A percentile compares a stretch with the other conserved stretches of the same genome.
phyloP scores from a whole-genome alignment of 2,797 vertebrate species.

The Alcedo atthis region DNA sequence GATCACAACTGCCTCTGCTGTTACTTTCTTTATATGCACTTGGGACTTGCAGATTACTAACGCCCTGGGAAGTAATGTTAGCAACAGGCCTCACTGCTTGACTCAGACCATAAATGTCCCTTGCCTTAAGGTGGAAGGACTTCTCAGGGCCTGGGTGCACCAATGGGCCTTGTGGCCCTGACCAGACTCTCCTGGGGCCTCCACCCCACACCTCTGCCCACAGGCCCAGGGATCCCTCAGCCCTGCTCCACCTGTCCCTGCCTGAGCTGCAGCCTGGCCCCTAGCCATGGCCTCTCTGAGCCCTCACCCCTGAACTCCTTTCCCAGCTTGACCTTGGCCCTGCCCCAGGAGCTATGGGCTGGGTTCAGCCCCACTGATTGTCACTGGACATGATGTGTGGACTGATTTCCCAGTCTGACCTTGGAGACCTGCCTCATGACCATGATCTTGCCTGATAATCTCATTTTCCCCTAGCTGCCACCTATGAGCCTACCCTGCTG shows the following conservation, averaged over 20 bases:
- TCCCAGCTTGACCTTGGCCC: not conserved
- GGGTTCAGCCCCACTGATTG: accelerated
- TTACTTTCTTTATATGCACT: not conserved
- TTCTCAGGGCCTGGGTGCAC: not conserved
- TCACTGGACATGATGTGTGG: not conserved
- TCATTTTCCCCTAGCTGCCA: accelerated
- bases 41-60: not conserved
- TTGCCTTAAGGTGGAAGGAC: not conserved
- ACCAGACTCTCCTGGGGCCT: not conserved
- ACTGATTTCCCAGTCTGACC: not conserved
- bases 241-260: not conserved
- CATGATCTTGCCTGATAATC: accelerated
- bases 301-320: no score
- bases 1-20: not conserved
- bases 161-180: not conserved
- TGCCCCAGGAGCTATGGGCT: not conserved
- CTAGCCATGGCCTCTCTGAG: not conserved
- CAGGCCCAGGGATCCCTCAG: not conserved
- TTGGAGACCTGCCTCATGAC: not conserved
- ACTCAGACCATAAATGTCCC: accelerated
- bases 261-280: not conserved
- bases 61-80: not conserved
- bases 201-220: not conserved
- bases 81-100: not conserved
- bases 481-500: not conserved